Base-by-base conservation (phyloP, 2,888 invertebrate species). In the Plusia festucae region DNA sequence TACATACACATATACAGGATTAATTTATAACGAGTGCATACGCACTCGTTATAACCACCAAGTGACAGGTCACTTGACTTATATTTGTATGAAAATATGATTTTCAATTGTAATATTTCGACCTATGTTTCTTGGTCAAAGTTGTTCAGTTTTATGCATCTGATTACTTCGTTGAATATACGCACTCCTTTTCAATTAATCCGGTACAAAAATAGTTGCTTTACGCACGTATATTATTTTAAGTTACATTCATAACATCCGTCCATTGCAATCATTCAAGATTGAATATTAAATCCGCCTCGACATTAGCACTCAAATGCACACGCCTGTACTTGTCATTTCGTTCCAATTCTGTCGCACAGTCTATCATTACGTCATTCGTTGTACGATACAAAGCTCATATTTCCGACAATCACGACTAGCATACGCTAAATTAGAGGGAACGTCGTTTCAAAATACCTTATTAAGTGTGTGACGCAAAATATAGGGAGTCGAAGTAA, bases 341-440 rank as follows among this genome's bases (percentile, higher is more conserved):
- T 58, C 18, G 27, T 51, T 51, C 61, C 34, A 54, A 4, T 55
- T 55, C 53, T 64, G 64, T 64, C 64, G 13, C 18, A 13, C 22
- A 30, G 44, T 46, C 53, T 46, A 32, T 63, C 63, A 63, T 57
- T 63, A 63, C 6, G 13, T 53, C 8, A 16, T 52, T 32, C 11
- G 20, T 52, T 32, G 57, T 57, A 46, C 30, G 53, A 44, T 22
- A 59, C 18, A 22, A 46, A 9, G 13, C 13, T 40, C 46, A 24
- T 22, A 40, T 30, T 16, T 40, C 68, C 15, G 44, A 53, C 40
- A 32, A 22, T 2, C 30, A 18, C 20, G 46, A 49, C 18, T 49
- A 49, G 46, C 18, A 11, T 3, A 20, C 9, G 9, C 9, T 20
- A 9, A 18, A 18, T 20, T 20, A 18, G 46, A 49, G 20, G 20